These are phyloP conservation scores for Unio pictorum DNA, from an alignment of 2,888 invertebrate genomes.

Conservation along the genomic window DNA sequence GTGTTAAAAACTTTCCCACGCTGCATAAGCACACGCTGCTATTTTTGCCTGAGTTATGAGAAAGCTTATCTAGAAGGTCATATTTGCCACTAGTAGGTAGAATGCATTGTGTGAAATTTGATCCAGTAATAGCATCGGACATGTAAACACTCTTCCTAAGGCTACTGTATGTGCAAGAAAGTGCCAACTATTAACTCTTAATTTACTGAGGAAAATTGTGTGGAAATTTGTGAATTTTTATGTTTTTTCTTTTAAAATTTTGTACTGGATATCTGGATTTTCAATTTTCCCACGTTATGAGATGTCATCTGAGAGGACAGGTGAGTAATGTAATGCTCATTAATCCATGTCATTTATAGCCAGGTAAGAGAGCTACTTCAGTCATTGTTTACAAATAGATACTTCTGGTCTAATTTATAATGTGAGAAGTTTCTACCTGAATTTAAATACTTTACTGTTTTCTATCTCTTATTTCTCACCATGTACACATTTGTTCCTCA, in stretches of 20 bases:
- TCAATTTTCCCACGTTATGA: constrained; percentile 39
- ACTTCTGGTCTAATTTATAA: no score
- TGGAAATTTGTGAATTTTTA: background rate
- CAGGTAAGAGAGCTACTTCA: no score
- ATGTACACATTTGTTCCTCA: no score
- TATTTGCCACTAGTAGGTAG: constrained; percentile 19
- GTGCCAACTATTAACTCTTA: constrained; percentile 1
- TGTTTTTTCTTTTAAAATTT: background rate
- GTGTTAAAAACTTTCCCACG: constrained; percentile 42
- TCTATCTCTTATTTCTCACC: no score
- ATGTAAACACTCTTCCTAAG: constrained; percentile 2
- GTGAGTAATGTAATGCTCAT: constrained; percentile 26
- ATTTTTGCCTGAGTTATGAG: constrained; percentile 41
- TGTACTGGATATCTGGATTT: constrained; percentile 22
- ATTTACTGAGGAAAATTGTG: background rate
- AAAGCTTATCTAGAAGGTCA: constrained; percentile 32
- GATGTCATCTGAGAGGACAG: constrained; percentile 16
- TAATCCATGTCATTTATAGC: no score
- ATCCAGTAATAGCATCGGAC: constrained; percentile 2
- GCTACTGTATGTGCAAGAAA: background rate
- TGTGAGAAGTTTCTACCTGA: no score
- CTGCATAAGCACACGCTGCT: constrained; percentile 23
- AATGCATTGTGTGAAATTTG: constrained; percentile 6
- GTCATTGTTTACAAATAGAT: no score
- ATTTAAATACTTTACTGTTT: no score